These are phyloP conservation scores for Frankliniella intonsa DNA, from an alignment of 2,888 invertebrate species.

Conservation along the genomic window DNA sequence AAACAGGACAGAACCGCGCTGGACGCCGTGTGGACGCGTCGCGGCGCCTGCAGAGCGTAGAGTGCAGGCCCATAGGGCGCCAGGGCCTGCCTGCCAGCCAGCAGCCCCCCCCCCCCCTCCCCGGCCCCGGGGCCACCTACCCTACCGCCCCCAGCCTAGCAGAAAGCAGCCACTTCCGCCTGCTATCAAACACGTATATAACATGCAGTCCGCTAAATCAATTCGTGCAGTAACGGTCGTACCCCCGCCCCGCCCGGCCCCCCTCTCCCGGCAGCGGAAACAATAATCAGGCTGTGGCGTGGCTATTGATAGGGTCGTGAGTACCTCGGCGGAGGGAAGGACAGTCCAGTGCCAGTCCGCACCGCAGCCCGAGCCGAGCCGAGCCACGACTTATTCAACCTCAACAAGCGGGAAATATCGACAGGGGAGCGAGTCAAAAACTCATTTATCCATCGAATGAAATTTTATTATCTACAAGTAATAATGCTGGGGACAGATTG, in stretches of 20 bases:
- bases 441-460: not conserved
- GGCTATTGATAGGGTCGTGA: conserved; percentile 12
- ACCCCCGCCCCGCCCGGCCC: not conserved
- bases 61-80: no score
- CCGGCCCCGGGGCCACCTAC: not conserved
- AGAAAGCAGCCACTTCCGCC: not conserved
- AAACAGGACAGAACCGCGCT: not conserved
- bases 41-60: not conserved
- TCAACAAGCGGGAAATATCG: not conserved
- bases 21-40: not conserved
- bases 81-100: no score
- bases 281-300: not conserved
- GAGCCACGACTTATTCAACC: not conserved
- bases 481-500: no score
- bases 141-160: not conserved
- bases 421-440: not conserved
- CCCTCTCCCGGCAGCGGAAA: not conserved
- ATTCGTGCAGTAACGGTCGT: conserved; percentile 10
- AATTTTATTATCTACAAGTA: no score
- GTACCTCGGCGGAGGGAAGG: not conserved
- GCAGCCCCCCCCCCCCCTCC: not conserved
- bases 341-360: not conserved
- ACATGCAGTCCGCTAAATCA: not conserved
- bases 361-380: not conserved
- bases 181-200: not conserved